These are phyloP conservation scores for Caenorhabditis doughertyi DNA, from an alignment of 2,888 invertebrate species.

Conservation along the genomic window DNA sequence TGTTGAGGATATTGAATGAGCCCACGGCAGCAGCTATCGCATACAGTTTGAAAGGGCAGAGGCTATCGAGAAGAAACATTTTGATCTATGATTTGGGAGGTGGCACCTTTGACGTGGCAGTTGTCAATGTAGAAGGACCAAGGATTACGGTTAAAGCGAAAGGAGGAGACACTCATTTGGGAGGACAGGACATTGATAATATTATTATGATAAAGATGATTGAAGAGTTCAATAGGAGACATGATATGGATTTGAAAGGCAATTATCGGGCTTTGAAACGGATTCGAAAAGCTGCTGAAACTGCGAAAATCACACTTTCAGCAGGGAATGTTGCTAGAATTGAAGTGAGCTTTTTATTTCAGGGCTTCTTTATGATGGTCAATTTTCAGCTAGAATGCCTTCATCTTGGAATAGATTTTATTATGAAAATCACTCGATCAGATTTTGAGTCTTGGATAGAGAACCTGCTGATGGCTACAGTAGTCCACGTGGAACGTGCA, in stretches of 20 bases:
- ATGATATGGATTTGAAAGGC: conserved; percentile 89
- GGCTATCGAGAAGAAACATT: conserved; percentile 59
- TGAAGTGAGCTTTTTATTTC: conserved; percentile 12
- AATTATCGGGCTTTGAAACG: conserved; percentile 94
- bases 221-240: conserved; percentile 29
- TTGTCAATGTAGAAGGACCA: conserved; percentile 62
- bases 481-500: conserved; percentile 60
- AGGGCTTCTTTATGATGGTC: not conserved
- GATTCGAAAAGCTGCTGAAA: conserved; percentile 91
- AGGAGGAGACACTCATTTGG: conserved; percentile 67
- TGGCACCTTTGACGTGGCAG: conserved; percentile 65
- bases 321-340: conserved; percentile 58
- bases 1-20: conserved; percentile 61
- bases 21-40: conserved; percentile 64
- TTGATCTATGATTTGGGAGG: conserved; percentile 63
- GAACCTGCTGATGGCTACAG: conserved; percentile 48
- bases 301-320: conserved; percentile 87
- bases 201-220: conserved; percentile 58
- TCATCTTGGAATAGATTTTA: conserved; percentile 95
- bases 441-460: conserved; percentile 89
- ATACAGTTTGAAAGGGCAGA: conserved; percentile 54
- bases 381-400: conserved; percentile 93
- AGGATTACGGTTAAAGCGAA: conserved; percentile 63
- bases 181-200: conserved; percentile 66
- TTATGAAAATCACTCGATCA: conserved; percentile 94